Conservation (phyloP, 1,140 invertebrate genomes). For the honey bee (Apis mellifera) region DNA sequence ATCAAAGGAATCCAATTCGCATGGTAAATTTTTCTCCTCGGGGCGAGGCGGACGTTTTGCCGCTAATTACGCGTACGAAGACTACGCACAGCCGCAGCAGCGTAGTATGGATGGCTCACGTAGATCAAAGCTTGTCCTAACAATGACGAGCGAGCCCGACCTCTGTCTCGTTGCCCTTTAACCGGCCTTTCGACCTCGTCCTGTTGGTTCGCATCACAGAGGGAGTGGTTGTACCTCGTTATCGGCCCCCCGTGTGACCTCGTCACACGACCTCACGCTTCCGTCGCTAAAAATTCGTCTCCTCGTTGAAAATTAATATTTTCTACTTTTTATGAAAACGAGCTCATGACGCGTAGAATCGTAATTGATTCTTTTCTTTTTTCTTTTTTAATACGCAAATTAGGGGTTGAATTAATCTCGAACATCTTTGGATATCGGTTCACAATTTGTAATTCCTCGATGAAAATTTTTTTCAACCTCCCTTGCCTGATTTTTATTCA, state of each 20-base stretch:
- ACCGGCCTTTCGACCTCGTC: slow-evolving; percentile 55
- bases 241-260: slow-evolving; percentile 27
- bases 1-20: slow-evolving; percentile 10
- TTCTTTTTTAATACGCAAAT: no score
- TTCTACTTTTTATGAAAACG: not conserved
- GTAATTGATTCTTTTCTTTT: no score
- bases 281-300: slow-evolving; percentile 5
- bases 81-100: slow-evolving; percentile 20
- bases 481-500: no score
- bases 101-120: slow-evolving; percentile 42
- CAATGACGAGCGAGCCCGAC: slow-evolving; percentile 50
- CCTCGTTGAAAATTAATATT: not conserved
- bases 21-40: slow-evolving; percentile 26
- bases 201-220: not conserved
- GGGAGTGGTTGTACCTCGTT: slow-evolving; percentile 11
- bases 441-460: no score
- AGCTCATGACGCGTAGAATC: rapidly evolving
- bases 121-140: slow-evolving; percentile 63
- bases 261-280: not conserved
- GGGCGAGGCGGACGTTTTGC: slow-evolving; percentile 8
- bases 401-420: no score
- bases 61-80: slow-evolving; percentile 52
- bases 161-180: slow-evolving; percentile 50
- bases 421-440: no score
- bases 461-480: no score